Conservation (phyloP, 1,140 invertebrate species). For the Lanistes nyassanus region DNA sequence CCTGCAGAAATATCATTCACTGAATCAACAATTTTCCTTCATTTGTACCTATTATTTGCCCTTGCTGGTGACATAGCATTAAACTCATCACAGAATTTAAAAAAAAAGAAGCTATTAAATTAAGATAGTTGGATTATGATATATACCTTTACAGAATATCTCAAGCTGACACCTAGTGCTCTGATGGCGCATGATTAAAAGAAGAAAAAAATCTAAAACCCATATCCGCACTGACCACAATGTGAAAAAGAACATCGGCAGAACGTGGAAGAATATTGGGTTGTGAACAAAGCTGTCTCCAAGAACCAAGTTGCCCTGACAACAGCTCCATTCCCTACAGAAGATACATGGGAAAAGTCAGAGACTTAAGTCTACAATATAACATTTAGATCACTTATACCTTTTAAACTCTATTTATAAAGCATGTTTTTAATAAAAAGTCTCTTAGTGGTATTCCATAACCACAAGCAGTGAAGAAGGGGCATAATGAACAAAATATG, state of each 20-base stretch:
- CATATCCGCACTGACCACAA: slow-evolving; percentile 19
- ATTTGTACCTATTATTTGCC: no score
- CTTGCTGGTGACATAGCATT: no score
- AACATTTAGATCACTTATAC: not conserved
- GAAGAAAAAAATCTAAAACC: not conserved
- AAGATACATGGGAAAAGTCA: not conserved
- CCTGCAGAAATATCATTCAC: no score
- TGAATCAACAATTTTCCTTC: no score
- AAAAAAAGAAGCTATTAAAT: no score
- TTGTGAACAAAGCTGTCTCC: slow-evolving; percentile 51
- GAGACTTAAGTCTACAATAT: not conserved
- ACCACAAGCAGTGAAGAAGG: not conserved
- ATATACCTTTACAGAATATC: no score
- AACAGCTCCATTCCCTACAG: slow-evolving; percentile 47
- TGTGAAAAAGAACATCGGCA: slow-evolving; percentile 43
- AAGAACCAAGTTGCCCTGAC: slow-evolving; percentile 39
- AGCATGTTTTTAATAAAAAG: not conserved
- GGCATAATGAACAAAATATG: no score
- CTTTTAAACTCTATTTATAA: not conserved
- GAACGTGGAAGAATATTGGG: slow-evolving; percentile 52
- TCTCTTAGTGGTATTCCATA: not conserved
- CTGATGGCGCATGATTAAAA: no score
- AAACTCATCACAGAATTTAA: no score
- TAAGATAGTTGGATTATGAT: no score
- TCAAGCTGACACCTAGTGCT: no score